phyloP scores from a whole-genome alignment of 2,888 invertebrate genomes.

The Volucella inflata region DNA sequence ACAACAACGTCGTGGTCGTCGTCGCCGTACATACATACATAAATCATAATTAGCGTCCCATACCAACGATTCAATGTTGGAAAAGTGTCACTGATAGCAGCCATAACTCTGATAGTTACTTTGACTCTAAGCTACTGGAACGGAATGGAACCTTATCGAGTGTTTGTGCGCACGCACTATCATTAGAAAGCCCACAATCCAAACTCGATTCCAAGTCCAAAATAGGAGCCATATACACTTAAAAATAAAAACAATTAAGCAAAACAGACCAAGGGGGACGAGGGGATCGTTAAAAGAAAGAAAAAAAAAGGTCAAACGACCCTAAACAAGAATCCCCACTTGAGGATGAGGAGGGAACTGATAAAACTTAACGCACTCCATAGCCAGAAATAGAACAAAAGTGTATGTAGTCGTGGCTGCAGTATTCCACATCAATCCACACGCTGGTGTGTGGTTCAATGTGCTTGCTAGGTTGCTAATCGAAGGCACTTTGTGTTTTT shows the following conservation, averaged over 20 bases:
- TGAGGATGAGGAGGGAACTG: slow-evolving; percentile 1
- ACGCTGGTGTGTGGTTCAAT: slow-evolving; percentile 36
- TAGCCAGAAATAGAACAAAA: slow-evolving; percentile 60
- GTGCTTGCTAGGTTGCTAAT: slow-evolving; percentile 45
- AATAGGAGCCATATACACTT: slow-evolving; percentile 12
- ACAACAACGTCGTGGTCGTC: not conserved
- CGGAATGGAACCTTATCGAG: not conserved
- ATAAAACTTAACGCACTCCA: slow-evolving; percentile 58
- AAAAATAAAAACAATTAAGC: slow-evolving; percentile 45
- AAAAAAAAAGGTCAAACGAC: slow-evolving; percentile 53
- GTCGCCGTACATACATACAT: not conserved
- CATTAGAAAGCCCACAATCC: not conserved
- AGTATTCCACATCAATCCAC: not conserved
- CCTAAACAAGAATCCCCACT: not conserved
- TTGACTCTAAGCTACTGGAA: not conserved
- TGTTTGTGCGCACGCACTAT: slow-evolving; percentile 16
- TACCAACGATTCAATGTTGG: not conserved
- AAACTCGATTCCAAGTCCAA: not conserved
- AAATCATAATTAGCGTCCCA: slow-evolving; percentile 68
- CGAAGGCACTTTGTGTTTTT: slow-evolving; percentile 57
- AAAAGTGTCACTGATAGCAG: slow-evolving; percentile 35
- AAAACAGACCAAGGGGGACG: not conserved
- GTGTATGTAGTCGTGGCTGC: not conserved
- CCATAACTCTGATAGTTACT: no score
- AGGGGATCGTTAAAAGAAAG: not conserved